phyloP scores from a whole-genome alignment of 2,888 invertebrate species.

The Synanthedon formicaeformis region DNA sequence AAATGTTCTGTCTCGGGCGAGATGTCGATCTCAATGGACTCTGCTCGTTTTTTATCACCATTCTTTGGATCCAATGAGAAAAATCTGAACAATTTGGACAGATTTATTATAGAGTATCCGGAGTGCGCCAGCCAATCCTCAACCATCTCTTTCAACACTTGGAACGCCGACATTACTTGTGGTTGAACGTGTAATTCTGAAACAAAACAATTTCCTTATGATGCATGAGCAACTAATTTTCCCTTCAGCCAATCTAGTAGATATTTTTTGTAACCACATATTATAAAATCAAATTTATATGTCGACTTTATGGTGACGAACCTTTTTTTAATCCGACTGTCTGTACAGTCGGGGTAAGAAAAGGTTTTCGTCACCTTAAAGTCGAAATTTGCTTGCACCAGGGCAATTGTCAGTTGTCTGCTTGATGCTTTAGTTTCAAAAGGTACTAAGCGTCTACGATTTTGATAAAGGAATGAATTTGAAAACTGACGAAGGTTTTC shows the following conservation, averaged over 20 bases:
- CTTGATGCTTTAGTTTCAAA: too few species aligned
- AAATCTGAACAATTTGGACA: conserved; percentile 69
- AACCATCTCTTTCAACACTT: conserved; percentile 74
- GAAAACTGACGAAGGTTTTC: too few species aligned
- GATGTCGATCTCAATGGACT: conserved; percentile 52
- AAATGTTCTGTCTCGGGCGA: conserved; percentile 59
- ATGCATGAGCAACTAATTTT: background rate
- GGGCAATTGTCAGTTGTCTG: too few species aligned
- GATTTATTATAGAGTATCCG: conserved; percentile 76
- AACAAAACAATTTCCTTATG: conserved; percentile 21
- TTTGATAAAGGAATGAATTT: too few species aligned
- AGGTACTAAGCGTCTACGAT: too few species aligned
- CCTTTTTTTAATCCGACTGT: too few species aligned
- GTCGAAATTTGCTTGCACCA: too few species aligned
- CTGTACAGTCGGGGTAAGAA: too few species aligned
- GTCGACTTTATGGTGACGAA: too few species aligned
- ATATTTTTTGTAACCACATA: too few species aligned
- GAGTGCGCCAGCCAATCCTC: conserved; percentile 77
- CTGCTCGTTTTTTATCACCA: conserved; percentile 31
- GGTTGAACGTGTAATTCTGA: conserved; percentile 64
- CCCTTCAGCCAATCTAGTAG: background rate
- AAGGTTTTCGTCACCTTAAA: too few species aligned
- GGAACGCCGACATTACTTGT: conserved; percentile 69
- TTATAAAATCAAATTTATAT: too few species aligned
- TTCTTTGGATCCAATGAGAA: conserved; percentile 44